Evolutionary conservation across 2,888 invertebrate genomes (phyloP).

Genomic region (Macropis europaea): DNA sequence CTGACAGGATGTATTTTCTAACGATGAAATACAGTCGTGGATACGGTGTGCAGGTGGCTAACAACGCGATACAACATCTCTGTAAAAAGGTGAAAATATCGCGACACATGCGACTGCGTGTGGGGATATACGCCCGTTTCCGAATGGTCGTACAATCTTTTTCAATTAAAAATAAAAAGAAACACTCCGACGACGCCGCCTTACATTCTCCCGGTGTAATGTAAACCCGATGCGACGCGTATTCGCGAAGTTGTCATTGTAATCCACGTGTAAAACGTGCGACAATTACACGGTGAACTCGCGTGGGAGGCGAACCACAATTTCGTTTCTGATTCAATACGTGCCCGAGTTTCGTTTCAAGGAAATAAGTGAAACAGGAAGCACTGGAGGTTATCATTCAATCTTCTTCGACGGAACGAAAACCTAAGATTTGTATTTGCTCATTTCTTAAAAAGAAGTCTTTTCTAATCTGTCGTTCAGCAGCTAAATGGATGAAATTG

Average conservation of each 20-base stretch:
- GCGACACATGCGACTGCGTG: not conserved
- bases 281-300: not conserved
- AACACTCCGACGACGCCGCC: not conserved
- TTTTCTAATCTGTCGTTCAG: no score
- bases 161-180: conserved; percentile 40
- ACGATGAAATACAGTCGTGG: conserved; percentile 18
- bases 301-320: not conserved
- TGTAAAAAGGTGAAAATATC: conserved; percentile 13
- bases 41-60: not conserved
- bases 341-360: not conserved
- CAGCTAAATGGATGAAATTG: no score
- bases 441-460: no score
- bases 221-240: not conserved
- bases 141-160: conserved; percentile 10
- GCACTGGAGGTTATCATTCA: no score
- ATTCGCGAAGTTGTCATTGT: not conserved
- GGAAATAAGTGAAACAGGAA: not conserved
- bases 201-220: not conserved
- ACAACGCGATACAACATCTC: conserved; percentile 1
- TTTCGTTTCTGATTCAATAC: not conserved
- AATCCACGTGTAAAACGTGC: not conserved
- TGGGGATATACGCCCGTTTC: not conserved
- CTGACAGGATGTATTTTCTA: not conserved
- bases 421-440: no score
- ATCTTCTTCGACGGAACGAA: no score